Conservation (phyloP, 2,113 vertebrate genomes). For the Cyphotilapia sp. region DNA sequence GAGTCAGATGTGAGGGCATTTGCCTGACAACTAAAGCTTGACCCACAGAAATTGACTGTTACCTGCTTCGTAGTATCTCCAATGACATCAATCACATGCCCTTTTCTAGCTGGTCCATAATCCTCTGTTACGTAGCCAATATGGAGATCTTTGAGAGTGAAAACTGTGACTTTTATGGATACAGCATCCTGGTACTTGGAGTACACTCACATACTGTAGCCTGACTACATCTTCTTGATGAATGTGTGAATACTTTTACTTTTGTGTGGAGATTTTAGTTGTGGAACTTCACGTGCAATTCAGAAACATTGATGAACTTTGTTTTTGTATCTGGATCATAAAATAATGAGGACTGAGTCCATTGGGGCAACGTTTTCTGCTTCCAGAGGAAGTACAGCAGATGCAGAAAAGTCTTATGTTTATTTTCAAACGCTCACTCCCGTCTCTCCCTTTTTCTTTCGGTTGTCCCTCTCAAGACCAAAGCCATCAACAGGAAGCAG, state of each 20-base stretch:
- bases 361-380: neutral
- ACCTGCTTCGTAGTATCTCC: neutral
- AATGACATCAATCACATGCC: neutral
- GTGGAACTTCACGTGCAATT: neutral
- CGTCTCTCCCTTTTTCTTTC: neutral
- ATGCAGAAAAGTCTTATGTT: neutral
- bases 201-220: neutral
- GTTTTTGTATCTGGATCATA: neutral
- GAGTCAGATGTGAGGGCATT: neutral
- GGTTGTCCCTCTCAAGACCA: conserved; percentile 68
- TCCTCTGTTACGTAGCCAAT: neutral
- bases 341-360: neutral
- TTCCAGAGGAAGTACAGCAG: conserved; percentile 1
- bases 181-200: neutral
- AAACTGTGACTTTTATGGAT: neutral
- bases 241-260: neutral
- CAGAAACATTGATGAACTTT: neutral
- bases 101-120: neutral
- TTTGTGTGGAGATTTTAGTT: neutral
- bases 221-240: neutral
- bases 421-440: neutral
- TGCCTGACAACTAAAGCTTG: neutral
- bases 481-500: conserved; percentile 92
- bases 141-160: neutral
- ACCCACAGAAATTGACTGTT: neutral